Base-by-base conservation (phyloP, 2,888 invertebrate species). In the Tinea semifulvella region DNA sequence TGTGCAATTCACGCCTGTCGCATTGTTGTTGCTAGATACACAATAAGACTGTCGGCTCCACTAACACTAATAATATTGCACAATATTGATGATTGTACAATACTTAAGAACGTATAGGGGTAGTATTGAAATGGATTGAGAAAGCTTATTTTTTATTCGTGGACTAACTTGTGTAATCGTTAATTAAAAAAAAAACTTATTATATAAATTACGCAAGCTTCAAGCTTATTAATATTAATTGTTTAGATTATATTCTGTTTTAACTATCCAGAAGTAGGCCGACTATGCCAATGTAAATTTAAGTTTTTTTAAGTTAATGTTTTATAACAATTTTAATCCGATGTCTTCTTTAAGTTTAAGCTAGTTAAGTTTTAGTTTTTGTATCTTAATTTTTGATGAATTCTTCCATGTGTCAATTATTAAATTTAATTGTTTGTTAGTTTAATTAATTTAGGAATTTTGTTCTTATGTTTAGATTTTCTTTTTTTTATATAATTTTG, bases 221-320 rank as follows among this genome's bases (percentile, higher is more conserved):
- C 14, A 35, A 35, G n/a, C 14, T 13, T 3, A 35, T 14, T 5
- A 11, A 16, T 14, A 31, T 31, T 31, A 11, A 31, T 8, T 31
- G 11, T 53, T 49, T 36, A 44, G 19, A 47, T 49, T 48, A 44
- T 49, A 38, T 44, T 36, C 36, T 42, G 47, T 50, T 46, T 20
- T 16, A n/a, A n/a, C n/a, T 48, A 17, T 48, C 51, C 55, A 60
- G 54, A 65, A 65, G 61, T 72, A 58, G 79, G 79, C 77, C 77
- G 79, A 76, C 42, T 52, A 75, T 79, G 79, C 68, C 77, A 79
- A 79, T 79, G 56, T 60, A 52, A 46, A 22, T 22, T 40, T 40
- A 22, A 40, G 22, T 3, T 11, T 11, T 40, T 2, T 40, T 11
- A 40, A 13, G 6, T 22, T 5, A 2, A 20, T 39, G 22, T n/a